Evolutionary conservation across 2,797 vertebrate species (phyloP), one percentile per base, ranked within the genome.

Genomic region (Gymnocypris eckloni): DNA sequence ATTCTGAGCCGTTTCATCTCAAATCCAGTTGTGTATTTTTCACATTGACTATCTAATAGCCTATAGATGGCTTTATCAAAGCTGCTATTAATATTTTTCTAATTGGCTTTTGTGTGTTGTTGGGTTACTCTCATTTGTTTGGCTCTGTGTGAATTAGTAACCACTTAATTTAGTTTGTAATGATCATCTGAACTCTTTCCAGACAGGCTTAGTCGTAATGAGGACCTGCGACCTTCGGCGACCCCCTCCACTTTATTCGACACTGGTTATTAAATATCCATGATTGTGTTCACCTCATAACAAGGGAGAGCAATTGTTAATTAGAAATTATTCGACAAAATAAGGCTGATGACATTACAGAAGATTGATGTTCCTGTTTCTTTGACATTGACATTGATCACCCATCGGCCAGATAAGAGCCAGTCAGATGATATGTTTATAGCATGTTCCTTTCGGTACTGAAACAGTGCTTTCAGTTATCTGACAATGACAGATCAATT

Each of bases 81-180:
- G 73, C 71, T 71, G 73, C 81, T 84, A 54, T 87, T 87, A 48
- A 82, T 33, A 9, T 84, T 81, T 82, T 86, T 84, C 85, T 88
- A 83, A 87, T 89, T 89, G 86, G 66, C 72, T 69, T 59, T 79
- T 64, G 59, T 67, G 85, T 70, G 71, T 1, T 12, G 15, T 45
- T 13, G 43, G 33, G 11, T 66, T 50, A 69, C 33, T 25, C n/a
- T 20, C 1, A 43, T 56, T 12, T 67, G 41, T 52, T 61, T 37
- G 71, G 33, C 41, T 39, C 25, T n/a, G 79, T 28, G 39, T 7
- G 28, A 37, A 81, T 82, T 15, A 64, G 25, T 56, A 33, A 48
- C 50, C 79, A 11, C 84, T 83, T 88, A 48, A 86, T 87, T 87
- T 86, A 1, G 48, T 91, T 91, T 90, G 84, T 86, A 87, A 88